Conservation (phyloP, 2,888 invertebrate species). For the Escarpia spicata region DNA sequence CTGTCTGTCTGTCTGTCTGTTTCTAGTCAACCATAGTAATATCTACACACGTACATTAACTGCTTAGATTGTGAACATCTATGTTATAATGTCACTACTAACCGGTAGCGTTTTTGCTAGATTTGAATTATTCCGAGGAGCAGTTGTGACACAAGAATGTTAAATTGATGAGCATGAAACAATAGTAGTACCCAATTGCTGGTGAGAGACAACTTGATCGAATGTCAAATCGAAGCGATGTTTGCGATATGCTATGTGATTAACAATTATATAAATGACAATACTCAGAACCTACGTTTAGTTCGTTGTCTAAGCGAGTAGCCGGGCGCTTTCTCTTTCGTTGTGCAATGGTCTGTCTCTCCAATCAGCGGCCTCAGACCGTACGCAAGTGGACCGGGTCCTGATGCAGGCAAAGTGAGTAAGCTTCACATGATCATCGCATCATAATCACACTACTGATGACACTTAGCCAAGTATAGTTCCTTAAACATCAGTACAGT, state of each 20-base stretch:
- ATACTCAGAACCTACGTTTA: conserved; percentile 24
- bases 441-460: not conserved
- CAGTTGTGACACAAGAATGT: not conserved
- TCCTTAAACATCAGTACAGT: not conserved
- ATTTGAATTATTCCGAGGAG: not conserved
- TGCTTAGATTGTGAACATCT: not conserved
- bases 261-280: not conserved
- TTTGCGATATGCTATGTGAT: not conserved
- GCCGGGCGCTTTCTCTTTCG: conserved; percentile 38
- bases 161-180: not conserved
- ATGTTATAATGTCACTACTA: not conserved
- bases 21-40: not conserved
- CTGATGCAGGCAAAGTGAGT: conserved; percentile 26
- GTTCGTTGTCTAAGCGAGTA: conserved; percentile 36
- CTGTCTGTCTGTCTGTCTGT: not conserved
- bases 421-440: not conserved
- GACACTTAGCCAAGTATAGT: not conserved
- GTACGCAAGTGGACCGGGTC: conserved; percentile 43
- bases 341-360: conserved; percentile 36
- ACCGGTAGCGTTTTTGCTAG: not conserved
- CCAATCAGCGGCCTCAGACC: conserved; percentile 37
- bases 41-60: too few relatives aligned
- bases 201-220: not conserved
- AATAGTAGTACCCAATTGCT: not conserved
- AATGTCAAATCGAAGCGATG: not conserved